Conservation (phyloP, 2,888 invertebrate genomes). For the Lamellibrachia satsuma region DNA sequence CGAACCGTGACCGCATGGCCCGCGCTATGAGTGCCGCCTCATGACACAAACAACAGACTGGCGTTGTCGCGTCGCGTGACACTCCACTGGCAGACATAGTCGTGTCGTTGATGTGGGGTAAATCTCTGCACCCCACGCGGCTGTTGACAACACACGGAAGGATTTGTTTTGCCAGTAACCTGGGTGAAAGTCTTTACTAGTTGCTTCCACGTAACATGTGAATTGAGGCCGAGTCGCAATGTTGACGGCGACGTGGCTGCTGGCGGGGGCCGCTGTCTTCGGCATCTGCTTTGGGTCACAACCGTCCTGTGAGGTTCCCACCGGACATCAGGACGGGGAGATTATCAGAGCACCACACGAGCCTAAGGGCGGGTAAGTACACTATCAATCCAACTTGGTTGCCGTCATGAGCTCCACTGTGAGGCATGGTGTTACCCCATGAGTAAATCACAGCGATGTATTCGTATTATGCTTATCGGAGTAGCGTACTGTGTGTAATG, state of each 20-base stretch:
- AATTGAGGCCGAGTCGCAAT: not conserved
- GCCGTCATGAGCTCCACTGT: too few relatives aligned
- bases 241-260: not conserved
- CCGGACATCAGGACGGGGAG: not conserved
- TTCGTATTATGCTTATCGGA: too few relatives aligned
- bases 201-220: not conserved
- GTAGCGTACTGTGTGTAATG: too few relatives aligned
- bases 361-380: not conserved
- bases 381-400: not conserved
- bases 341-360: not conserved
- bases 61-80: not conserved
- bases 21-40: not conserved
- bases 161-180: too few relatives aligned
- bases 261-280: not conserved
- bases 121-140: not conserved
- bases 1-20: not conserved
- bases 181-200: not conserved
- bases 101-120: not conserved
- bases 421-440: too few relatives aligned
- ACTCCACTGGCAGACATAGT: not conserved
- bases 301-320: not conserved
- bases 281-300: not conserved
- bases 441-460: too few relatives aligned
- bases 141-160: not conserved
- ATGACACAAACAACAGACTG: not conserved